phyloP scores from a whole-genome alignment of 2,113 vertebrate genomes.

The Andinoacara biseriatus region DNA sequence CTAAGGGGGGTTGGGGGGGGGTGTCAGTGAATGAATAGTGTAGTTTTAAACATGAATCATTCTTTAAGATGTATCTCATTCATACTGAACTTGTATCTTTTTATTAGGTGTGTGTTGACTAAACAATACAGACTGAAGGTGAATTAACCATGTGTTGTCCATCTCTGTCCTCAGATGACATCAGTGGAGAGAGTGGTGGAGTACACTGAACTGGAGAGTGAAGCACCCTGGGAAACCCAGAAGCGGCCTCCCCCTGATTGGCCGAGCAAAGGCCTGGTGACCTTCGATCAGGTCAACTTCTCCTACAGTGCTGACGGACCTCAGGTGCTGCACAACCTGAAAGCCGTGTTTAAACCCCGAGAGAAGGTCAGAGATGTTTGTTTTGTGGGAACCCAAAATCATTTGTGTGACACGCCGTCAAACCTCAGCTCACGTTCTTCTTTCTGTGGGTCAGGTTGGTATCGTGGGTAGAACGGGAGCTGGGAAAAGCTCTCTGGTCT shows the following conservation, averaged over 20 bases:
- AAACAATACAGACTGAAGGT: neutral
- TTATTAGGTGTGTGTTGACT: neutral
- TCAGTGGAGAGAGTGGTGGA: slow-evolving; percentile 94
- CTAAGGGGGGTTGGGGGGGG: no score
- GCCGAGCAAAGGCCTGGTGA: slow-evolving; percentile 88
- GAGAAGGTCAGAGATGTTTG: slow-evolving; percentile 85
- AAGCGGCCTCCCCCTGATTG: slow-evolving; percentile 86
- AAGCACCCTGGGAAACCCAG: slow-evolving; percentile 90
- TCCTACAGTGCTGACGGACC: slow-evolving; percentile 87
- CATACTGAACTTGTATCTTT: neutral
- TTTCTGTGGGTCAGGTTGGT: slow-evolving; percentile 81
- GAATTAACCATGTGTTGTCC: neutral
- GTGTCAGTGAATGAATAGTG: no score
- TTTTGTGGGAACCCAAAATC: neutral
- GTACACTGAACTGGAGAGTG: slow-evolving; percentile 91
- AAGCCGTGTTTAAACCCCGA: slow-evolving; percentile 84
- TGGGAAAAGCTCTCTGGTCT: slow-evolving; percentile 93
- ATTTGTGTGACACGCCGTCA: neutral
- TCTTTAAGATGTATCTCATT: no score
- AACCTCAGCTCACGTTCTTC: neutral
- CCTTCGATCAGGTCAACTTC: slow-evolving; percentile 91
- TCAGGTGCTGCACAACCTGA: slow-evolving; percentile 86
- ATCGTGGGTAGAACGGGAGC: slow-evolving; percentile 95
- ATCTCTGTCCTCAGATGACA: slow-evolving; percentile 86
- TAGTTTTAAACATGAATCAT: no score